Evolutionary conservation across 2,113 vertebrate genomes (phyloP).

Genomic region (Lepisosteus osseus): DNA sequence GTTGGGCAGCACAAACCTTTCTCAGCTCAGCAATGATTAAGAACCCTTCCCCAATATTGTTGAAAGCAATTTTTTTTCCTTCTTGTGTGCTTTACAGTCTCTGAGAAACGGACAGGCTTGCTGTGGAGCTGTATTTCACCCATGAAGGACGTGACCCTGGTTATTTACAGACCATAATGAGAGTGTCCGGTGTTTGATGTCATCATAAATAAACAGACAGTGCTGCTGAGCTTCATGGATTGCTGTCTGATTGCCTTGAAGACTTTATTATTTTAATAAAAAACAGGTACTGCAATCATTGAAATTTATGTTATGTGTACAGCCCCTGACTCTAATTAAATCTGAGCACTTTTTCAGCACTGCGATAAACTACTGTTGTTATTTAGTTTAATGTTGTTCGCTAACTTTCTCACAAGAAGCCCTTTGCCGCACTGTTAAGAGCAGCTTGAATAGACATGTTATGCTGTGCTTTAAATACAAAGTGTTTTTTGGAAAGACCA

Average conservation of each 20-base stretch:
- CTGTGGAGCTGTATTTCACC: conserved; percentile 61
- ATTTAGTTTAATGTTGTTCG: neutral
- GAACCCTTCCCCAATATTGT: conserved; percentile 13
- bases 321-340: neutral
- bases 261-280: conserved; percentile 69
- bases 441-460: too few relatives aligned
- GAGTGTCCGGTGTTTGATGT: conserved; percentile 71
- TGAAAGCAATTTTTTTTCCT: conserved; percentile 52
- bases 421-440: too few relatives aligned
- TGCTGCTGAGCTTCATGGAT: conserved; percentile 63
- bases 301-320: conserved; percentile 42
- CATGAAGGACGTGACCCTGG: conserved; percentile 78
- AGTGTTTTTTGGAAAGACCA: too few relatives aligned
- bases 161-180: conserved; percentile 79
- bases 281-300: conserved; percentile 52
- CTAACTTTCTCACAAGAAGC: neutral
- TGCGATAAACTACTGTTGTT: neutral
- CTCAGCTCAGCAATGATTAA: neutral
- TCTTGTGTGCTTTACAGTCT: conserved; percentile 62
- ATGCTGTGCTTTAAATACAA: too few relatives aligned
- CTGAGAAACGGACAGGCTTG: conserved; percentile 51
- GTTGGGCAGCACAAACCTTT: neutral
- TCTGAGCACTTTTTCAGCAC: neutral
- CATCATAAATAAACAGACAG: conserved; percentile 79
- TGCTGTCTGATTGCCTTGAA: conserved; percentile 57